Evolutionary conservation across 2,113 vertebrate genomes (phyloP).

Genomic region (Xiphophorus maculatus): DNA sequence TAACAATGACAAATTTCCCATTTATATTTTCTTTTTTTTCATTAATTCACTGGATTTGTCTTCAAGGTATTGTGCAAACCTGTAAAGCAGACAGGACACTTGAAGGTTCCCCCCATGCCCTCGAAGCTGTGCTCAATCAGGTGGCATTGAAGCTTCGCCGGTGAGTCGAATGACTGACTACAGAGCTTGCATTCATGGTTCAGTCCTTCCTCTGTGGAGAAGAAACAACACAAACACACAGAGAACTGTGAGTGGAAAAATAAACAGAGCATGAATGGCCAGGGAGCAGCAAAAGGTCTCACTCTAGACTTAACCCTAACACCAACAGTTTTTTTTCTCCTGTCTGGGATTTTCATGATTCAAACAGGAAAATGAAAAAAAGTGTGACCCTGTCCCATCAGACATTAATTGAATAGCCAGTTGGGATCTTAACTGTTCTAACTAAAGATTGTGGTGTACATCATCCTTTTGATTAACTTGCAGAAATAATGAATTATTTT

Average conservation of each 20-base stretch:
- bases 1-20: background rate
- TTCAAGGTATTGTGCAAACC: constrained; percentile 79
- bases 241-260: constrained; percentile 41
- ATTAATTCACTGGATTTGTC: background rate
- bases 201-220: constrained; percentile 91
- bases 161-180: constrained; percentile 98
- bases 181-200: constrained; percentile 99
- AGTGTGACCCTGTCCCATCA: constrained; percentile 66
- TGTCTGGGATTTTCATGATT: constrained; percentile 58
- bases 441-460: constrained; percentile 15
- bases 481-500: constrained; percentile 31
- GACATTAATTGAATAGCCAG: constrained; percentile 66
- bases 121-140: constrained; percentile 99
- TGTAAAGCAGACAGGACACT: constrained; percentile 99
- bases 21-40: background rate
- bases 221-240: constrained; percentile 68
- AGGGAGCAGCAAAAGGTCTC: constrained; percentile 30
- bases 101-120: constrained; percentile 99
- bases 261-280: constrained; percentile 40
- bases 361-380: constrained; percentile 52
- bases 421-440: constrained; percentile 54
- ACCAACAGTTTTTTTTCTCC: constrained; percentile 12
- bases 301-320: constrained; percentile 1
- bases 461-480: constrained; percentile 52
- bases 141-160: constrained; percentile 98